Conservation (phyloP, 2,888 invertebrate genomes). For the Agriotes lineatus region DNA sequence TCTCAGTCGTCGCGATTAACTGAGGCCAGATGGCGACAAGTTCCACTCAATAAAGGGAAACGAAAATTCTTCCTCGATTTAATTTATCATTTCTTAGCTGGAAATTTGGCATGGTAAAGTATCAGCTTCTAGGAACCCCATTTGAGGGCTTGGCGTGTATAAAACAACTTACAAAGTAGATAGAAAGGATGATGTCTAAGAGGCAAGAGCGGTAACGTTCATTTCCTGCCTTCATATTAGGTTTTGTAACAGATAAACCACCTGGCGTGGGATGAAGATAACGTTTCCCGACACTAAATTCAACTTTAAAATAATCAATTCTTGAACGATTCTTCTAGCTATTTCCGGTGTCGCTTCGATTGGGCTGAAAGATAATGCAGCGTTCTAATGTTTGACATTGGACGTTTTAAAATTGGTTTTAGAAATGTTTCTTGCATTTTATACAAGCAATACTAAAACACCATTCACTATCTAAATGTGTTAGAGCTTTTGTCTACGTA, state of each 20-base stretch:
- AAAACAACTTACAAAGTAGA: constrained; percentile 4
- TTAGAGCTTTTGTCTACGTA: too few relatives aligned
- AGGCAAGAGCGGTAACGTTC: background rate
- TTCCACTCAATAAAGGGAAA: constrained; percentile 15
- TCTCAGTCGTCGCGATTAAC: constrained; percentile 11
- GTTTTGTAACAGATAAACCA: background rate
- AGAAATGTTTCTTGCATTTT: too few relatives aligned
- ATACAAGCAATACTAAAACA: too few relatives aligned
- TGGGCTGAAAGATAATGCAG: background rate
- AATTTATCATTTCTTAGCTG: constrained; percentile 11
- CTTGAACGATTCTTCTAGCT: background rate
- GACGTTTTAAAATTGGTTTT: too few relatives aligned
- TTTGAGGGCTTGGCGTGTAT: constrained; percentile 5
- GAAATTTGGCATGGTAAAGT: background rate
- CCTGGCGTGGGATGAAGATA: background rate
- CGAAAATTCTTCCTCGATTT: constrained; percentile 13
- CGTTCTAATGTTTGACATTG: too few relatives aligned
- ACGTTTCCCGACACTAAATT: constrained; percentile 2
- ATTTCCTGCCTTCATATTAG: background rate
- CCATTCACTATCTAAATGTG: too few relatives aligned
- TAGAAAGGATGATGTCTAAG: constrained; percentile 11
- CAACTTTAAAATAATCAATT: background rate
- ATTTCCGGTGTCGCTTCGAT: background rate
- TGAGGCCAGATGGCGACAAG: constrained; percentile 14
- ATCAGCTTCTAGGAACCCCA: too few relatives aligned